phyloP scores from a whole-genome alignment of 2,797 vertebrate species.

The Gymnocypris eckloni region DNA sequence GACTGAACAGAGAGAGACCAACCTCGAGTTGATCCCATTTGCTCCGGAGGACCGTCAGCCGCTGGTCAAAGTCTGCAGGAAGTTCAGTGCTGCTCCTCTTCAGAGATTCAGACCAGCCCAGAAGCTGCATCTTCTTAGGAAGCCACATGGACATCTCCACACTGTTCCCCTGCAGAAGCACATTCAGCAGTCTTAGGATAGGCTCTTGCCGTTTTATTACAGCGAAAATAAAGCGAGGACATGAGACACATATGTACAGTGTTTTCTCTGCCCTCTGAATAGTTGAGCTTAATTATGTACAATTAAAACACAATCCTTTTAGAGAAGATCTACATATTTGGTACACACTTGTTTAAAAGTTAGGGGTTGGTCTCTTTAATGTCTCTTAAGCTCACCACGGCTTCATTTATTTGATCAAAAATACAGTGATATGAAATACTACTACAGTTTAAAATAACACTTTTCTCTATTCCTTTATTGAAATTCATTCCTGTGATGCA shows the following conservation, averaged over 20 bases:
- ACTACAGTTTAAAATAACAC: neutral
- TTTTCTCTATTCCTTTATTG: neutral
- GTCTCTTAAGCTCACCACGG: neutral
- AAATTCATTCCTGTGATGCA: neutral
- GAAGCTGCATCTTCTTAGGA: conserved; percentile 85
- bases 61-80: conserved; percentile 85
- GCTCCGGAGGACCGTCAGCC: conserved; percentile 89
- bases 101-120: conserved; percentile 88
- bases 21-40: conserved; percentile 95
- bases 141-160: conserved; percentile 91
- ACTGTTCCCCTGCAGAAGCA: conserved; percentile 83
- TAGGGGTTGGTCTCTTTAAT: neutral
- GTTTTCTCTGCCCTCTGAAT: neutral
- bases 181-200: conserved; percentile 9
- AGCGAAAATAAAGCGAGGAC: neutral
- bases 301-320: neutral
- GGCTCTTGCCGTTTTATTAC: neutral
- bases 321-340: neutral
- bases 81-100: conserved; percentile 85
- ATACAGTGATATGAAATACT: neutral
- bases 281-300: neutral
- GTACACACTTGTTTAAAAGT: neutral
- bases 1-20: conserved; percentile 41
- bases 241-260: no score
- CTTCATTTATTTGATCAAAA: neutral